Evolutionary conservation across 2,113 vertebrate species (phyloP), one percentile per base, ranked within the genome.

Genomic region (Apteryx mantelli): DNA sequence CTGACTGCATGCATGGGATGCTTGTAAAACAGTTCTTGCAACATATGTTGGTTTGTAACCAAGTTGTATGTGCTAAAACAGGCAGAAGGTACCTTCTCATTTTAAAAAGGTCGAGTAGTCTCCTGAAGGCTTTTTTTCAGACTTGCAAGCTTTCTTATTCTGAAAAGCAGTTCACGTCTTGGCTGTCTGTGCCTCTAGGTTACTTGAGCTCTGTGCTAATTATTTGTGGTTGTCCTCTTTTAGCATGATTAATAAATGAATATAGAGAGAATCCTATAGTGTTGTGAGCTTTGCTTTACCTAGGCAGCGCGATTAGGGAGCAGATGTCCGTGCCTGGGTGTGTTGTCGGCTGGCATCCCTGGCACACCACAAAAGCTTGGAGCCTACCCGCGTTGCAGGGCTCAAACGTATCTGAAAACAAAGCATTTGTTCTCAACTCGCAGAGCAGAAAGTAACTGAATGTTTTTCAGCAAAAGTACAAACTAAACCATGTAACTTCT

Each of bases 291-390:
- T 7, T 20, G 50, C 5, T 25, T 5, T n/a, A 0, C 4, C n/a
- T 3, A 5, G 63, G 61, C 52, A 60, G 61, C 0, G 0, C 26
- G 91, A 48, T 50, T 34, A 4, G 68, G 20, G 4, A n/a, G 42
- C 32, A 63, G 88, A 50, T 66, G 73, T 32, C 65, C 0, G 1
- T 48, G 80, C 58, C n/a, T 71, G 79, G 61, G 1, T 20, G 58
- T 63, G 73, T 52, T 87, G 50, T 65, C 8, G 1, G 1, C 36
- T 81, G 77, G 25, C 48, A 17, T 40, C 44, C 2, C 63, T 19
- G 44, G 66, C 50, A 16, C 21, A 4, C 1, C 0, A 34, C 26
- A 56, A 11, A 7, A 25, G 6, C 65, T 58, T 10, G 73, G 40
- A 78, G 86, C 74, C 73, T 89, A 56, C 76, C 70, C 65, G 50